phyloP scores from a whole-genome alignment of 2,113 vertebrate genomes.

The Cololabis saira region DNA sequence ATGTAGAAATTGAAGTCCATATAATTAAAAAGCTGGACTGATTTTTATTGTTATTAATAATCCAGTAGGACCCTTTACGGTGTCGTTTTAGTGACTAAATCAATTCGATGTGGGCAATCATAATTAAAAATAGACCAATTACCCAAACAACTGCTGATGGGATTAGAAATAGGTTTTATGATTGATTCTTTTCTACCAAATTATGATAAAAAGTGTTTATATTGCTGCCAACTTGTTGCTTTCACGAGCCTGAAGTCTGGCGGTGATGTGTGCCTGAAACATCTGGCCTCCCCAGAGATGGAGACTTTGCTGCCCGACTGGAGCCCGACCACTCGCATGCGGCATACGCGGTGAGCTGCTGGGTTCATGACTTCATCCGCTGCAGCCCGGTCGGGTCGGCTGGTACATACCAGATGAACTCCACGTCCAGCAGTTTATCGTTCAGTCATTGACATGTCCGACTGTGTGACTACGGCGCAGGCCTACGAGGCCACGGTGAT shows the following conservation, averaged over 20 bases:
- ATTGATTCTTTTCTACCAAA: constrained; percentile 2
- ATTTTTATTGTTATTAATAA: no score
- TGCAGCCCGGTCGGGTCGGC: constrained; percentile 35
- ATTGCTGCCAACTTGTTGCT: not conserved
- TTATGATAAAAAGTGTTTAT: no score
- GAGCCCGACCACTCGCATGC: constrained; percentile 29
- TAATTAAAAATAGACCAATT: constrained; percentile 32
- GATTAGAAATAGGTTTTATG: constrained; percentile 4
- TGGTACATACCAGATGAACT: constrained; percentile 35
- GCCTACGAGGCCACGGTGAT: no score
- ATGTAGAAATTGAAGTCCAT: no score
- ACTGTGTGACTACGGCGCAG: not conserved
- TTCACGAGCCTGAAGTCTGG: not conserved
- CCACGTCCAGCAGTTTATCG: constrained; percentile 31
- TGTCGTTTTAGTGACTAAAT: not conserved
- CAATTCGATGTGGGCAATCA: constrained; percentile 8
- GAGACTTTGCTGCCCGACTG: constrained; percentile 35
- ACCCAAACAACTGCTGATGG: constrained; percentile 8
- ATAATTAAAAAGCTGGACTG: no score
- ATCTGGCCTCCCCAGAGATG: constrained; percentile 32
- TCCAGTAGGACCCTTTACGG: no score
- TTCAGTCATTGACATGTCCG: constrained; percentile 8
- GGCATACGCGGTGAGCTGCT: constrained; percentile 17
- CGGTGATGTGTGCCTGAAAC: constrained; percentile 20
- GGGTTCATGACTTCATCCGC: constrained; percentile 34